These are phyloP conservation scores for Corythornis cristatus DNA, from an alignment of 2,113 vertebrate species.

Conservation along the genomic window DNA sequence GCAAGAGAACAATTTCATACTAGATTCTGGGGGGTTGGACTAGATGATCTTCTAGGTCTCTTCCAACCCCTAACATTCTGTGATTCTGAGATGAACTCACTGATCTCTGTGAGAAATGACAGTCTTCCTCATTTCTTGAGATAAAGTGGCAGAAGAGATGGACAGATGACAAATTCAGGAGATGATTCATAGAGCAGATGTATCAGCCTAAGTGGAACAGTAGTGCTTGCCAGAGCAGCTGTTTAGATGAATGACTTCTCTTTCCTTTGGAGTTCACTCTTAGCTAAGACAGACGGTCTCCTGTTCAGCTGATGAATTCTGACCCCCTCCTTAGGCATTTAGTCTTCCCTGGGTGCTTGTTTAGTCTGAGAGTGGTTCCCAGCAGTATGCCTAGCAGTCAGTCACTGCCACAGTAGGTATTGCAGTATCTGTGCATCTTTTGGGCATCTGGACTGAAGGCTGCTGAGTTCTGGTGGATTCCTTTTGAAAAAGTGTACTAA, in stretches of 20 bases:
- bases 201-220: not conserved
- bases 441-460: not conserved
- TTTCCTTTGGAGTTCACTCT: not conserved
- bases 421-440: not conserved
- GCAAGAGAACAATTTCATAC: not conserved
- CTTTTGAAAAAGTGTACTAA: not conserved
- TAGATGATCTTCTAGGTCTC: no score
- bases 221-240: not conserved
- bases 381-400: not conserved
- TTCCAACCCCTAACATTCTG: no score
- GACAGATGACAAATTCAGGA: not conserved
- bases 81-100: not conserved
- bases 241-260: constrained; percentile 4
- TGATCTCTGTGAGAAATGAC: not conserved
- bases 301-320: not conserved
- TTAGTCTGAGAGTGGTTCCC: not conserved
- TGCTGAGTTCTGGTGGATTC: not conserved
- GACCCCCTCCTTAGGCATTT: not conserved
- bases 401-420: not conserved
- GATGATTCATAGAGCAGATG: not conserved
- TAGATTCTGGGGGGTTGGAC: not conserved
- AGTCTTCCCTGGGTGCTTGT: not conserved
- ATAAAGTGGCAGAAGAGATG: not conserved
- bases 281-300: constrained; percentile 6
- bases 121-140: not conserved